Conservation (phyloP, 2,113 vertebrate genomes). For the Bucco capensis region DNA sequence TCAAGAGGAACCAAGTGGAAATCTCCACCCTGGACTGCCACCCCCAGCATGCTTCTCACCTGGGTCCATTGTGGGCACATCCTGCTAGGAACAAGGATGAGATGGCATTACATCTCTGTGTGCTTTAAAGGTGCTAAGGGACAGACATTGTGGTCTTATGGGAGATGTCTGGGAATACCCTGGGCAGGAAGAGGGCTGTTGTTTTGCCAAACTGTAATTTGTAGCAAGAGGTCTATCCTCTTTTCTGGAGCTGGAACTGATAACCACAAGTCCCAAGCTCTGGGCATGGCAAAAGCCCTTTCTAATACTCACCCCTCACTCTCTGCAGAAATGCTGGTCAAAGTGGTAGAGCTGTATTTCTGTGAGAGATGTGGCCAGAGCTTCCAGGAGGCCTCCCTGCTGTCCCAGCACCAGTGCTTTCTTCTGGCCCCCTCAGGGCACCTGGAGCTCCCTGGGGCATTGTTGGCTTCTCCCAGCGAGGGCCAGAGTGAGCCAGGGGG, state of each 20-base stretch:
- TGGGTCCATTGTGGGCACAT: background rate
- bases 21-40: background rate
- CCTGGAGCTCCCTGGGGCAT: background rate
- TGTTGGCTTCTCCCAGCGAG: background rate
- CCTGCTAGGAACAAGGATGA: background rate
- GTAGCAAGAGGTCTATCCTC: background rate
- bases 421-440: background rate
- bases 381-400: slow-evolving; percentile 64
- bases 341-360: slow-evolving; percentile 69
- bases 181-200: accelerated
- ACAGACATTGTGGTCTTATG: accelerated
- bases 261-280: background rate
- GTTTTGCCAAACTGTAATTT: background rate
- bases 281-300: background rate
- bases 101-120: background rate
- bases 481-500: background rate
- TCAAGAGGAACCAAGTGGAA: background rate
- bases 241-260: background rate
- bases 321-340: slow-evolving; percentile 75
- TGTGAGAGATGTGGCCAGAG: slow-evolving; percentile 74
- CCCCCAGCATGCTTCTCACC: accelerated
- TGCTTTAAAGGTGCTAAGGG: background rate
- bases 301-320: background rate
- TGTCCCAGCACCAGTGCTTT: slow-evolving; percentile 69
- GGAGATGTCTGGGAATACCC: background rate